phyloP scores from a whole-genome alignment of 2,113 vertebrate species.

The Thunnus thynnus region DNA sequence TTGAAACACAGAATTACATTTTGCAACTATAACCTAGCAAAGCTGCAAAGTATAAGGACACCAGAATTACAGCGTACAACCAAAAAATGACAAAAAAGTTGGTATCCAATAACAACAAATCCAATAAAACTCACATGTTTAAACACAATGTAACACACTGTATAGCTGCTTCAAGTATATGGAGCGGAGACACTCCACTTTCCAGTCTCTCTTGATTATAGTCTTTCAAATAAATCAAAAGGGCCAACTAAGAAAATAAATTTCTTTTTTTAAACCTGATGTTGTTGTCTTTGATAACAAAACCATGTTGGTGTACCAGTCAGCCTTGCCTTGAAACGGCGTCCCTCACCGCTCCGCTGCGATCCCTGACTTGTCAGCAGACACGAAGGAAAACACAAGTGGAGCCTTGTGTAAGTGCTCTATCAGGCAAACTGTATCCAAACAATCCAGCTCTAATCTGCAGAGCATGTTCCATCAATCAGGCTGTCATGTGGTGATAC shows the following conservation, averaged over 20 bases:
- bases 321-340: constrained; percentile 49
- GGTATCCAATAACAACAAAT: not conserved
- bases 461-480: constrained; percentile 63
- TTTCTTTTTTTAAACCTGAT: not conserved
- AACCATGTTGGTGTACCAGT: constrained; percentile 53
- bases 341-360: constrained; percentile 46
- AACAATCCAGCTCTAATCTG: constrained; percentile 59
- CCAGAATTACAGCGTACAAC: too few species aligned
- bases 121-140: not conserved
- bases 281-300: constrained; percentile 68
- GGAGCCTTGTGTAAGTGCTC: constrained; percentile 58
- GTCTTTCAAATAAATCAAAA: constrained; percentile 34
- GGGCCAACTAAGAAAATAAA: not conserved
- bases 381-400: constrained; percentile 67
- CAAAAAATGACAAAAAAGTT: too few species aligned
- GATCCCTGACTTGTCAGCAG: constrained; percentile 65
- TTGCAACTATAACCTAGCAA: too few species aligned
- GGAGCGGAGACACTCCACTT: not conserved
- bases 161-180: not conserved
- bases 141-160: not conserved
- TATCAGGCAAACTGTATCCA: constrained; percentile 58
- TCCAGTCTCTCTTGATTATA: not conserved
- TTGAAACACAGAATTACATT: not conserved
- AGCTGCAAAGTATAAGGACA: too few species aligned
- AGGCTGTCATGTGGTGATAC: constrained; percentile 48